phyloP scores from a whole-genome alignment of 2,797 vertebrate species.

The Bovichtus variegatus region DNA sequence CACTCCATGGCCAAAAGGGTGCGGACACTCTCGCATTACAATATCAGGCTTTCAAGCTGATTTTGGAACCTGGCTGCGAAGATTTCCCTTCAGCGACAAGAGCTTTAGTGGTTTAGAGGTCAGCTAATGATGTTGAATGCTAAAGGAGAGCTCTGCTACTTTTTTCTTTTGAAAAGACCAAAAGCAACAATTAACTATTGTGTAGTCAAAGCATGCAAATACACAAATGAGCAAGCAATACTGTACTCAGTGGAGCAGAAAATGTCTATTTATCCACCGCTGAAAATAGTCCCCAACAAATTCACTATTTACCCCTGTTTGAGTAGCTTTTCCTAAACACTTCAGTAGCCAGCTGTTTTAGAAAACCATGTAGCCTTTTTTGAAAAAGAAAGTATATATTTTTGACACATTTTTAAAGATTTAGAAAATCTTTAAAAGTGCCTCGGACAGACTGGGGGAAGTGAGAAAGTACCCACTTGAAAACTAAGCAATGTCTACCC shows the following conservation, averaged over 20 bases:
- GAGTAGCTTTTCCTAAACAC: not conserved
- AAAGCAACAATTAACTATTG: not conserved
- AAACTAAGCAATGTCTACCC: not conserved
- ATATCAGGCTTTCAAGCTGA: not conserved
- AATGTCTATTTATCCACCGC: not conserved
- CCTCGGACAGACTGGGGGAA: not conserved
- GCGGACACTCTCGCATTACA: not conserved
- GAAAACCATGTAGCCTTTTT: not conserved
- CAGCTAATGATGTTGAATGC: not conserved
- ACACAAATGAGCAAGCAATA: conserved; percentile 1
- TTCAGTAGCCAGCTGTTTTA: not conserved
- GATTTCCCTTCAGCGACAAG: not conserved
- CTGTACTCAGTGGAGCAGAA: conserved; percentile 1
- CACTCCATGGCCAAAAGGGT: not conserved
- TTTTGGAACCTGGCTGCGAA: not conserved
- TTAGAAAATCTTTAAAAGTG: not conserved
- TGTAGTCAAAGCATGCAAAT: not conserved
- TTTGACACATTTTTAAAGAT: not conserved
- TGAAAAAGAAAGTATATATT: not conserved
- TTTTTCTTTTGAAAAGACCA: not conserved
- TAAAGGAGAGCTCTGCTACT: not conserved
- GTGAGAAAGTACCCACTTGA: not conserved
- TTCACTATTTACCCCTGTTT: not conserved
- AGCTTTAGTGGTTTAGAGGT: not conserved
- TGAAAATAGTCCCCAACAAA: not conserved